Percentiles rank a stretch among this genome's conserved stretches.
These are phyloP conservation scores for Ferrisia virgata DNA, from an alignment of 2,888 invertebrate genomes.

Conservation along the genomic window DNA sequence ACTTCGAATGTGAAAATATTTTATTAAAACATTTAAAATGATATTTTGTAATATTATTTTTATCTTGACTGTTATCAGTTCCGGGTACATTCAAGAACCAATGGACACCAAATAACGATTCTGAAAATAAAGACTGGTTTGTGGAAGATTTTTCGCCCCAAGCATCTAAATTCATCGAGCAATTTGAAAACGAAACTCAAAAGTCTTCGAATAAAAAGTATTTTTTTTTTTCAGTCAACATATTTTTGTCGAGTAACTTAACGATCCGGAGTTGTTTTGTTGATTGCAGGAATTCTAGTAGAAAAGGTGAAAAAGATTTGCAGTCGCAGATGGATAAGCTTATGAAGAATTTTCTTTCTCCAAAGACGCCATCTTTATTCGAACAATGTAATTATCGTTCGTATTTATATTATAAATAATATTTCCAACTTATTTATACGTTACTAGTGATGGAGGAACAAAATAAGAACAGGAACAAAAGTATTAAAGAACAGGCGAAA, in stretches of 20 bases:
- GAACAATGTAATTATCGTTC: slow-evolving; percentile 40
- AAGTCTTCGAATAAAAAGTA: neutral
- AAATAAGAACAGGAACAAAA: too few species aligned
- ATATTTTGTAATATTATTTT: neutral
- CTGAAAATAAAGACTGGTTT: neutral
- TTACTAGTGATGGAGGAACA: too few species aligned
- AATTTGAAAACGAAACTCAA: neutral
- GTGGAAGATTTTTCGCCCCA: neutral
- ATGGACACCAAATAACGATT: neutral
- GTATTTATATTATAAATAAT: too few species aligned
- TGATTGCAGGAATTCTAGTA: neutral
- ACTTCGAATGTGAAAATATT: neutral
- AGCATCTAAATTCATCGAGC: neutral
- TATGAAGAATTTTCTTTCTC: neutral
- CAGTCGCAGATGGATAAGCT: neutral
- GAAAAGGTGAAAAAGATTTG: neutral
- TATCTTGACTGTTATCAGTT: neutral
- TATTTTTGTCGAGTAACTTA: neutral
- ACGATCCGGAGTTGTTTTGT: neutral
- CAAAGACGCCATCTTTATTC: neutral
- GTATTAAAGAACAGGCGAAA: too few species aligned
- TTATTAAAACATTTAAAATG: too few species aligned
- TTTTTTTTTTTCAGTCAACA: neutral
- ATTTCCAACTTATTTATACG: too few species aligned
- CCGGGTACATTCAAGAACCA: neutral